phyloP scores from a whole-genome alignment of 1,140 invertebrate species.

The Papilio helenus region DNA sequence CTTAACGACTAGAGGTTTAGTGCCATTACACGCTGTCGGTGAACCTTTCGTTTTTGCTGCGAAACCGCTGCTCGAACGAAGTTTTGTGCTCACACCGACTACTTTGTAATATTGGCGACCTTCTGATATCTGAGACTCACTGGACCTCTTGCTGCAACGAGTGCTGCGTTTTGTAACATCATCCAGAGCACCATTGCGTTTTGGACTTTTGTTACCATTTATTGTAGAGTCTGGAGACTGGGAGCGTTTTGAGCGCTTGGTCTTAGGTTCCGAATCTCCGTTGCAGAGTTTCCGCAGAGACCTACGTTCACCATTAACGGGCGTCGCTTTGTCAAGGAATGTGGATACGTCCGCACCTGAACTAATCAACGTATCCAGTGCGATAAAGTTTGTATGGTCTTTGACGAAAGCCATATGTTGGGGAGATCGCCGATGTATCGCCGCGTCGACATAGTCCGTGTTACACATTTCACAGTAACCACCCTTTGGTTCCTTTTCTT shows the following conservation, averaged over 20 bases:
- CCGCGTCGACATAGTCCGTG: slow-evolving; percentile 86
- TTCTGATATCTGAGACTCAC: slow-evolving; percentile 83
- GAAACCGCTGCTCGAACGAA: slow-evolving; percentile 85
- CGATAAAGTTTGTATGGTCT: slow-evolving; percentile 88
- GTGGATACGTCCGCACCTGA: slow-evolving; percentile 85
- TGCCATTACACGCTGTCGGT: slow-evolving; percentile 66
- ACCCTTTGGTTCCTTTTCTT: slow-evolving; percentile 83
- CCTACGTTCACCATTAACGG: slow-evolving; percentile 72
- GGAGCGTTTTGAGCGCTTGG: slow-evolving; percentile 60
- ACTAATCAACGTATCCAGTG: slow-evolving; percentile 87
- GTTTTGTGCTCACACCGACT: slow-evolving; percentile 87
- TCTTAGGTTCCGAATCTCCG: slow-evolving; percentile 65
- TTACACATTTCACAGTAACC: slow-evolving; percentile 91
- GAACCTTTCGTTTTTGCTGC: slow-evolving; percentile 63
- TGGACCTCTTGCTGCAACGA: slow-evolving; percentile 78
- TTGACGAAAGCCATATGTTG: slow-evolving; percentile 88
- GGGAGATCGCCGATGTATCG: slow-evolving; percentile 87
- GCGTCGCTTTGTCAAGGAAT: slow-evolving; percentile 83
- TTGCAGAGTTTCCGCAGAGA: slow-evolving; percentile 77
- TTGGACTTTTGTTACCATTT: slow-evolving; percentile 65
- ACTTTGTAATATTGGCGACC: slow-evolving; percentile 89
- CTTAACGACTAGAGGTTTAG: slow-evolving; percentile 87
- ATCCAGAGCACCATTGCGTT: slow-evolving; percentile 63
- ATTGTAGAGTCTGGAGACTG: slow-evolving; percentile 63
- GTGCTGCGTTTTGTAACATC: slow-evolving; percentile 68